Evolutionary conservation across 2,888 invertebrate species (phyloP).

Genomic region (Pseudolycoriella hygida): DNA sequence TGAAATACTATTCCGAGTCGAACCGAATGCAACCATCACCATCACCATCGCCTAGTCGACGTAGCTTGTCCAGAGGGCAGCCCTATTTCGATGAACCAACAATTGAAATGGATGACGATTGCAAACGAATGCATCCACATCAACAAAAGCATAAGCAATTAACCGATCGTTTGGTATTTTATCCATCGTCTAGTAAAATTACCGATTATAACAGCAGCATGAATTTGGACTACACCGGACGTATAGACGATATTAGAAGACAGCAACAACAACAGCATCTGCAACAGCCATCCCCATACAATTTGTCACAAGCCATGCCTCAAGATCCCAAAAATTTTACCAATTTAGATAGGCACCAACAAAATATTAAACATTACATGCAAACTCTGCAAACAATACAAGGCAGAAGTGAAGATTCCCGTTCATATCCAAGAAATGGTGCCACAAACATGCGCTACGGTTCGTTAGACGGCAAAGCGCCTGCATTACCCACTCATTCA

Average conservation of each 20-base stretch:
- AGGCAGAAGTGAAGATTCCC: conserved; percentile 6
- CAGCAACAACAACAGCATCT: conserved; percentile 11
- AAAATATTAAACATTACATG: conserved; percentile 7
- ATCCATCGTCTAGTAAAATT: conserved; percentile 41
- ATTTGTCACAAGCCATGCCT: conserved; percentile 18
- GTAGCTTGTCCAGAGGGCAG: neutral
- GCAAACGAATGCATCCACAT: neutral
- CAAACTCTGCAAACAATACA: conserved; percentile 12
- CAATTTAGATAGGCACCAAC: conserved; percentile 4
- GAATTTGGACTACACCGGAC: conserved; percentile 18
- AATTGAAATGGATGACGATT: neutral
- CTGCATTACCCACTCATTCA: neutral
- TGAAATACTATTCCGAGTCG: neutral
- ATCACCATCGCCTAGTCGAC: neutral
- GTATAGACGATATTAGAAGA: conserved; percentile 4
- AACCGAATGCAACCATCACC: neutral
- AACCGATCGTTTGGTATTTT: conserved; percentile 66
- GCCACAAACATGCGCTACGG: conserved; percentile 6
- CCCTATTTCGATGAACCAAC: neutral
- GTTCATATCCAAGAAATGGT: conserved; percentile 4
- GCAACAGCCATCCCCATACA: conserved; percentile 5
- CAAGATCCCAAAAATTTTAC: conserved; percentile 17
- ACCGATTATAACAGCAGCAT: conserved; percentile 24
- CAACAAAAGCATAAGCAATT: conserved; percentile 25
- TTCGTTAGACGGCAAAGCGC: neutral